Conservation (phyloP, 2,113 vertebrate genomes). For the Fregata magnificens region DNA sequence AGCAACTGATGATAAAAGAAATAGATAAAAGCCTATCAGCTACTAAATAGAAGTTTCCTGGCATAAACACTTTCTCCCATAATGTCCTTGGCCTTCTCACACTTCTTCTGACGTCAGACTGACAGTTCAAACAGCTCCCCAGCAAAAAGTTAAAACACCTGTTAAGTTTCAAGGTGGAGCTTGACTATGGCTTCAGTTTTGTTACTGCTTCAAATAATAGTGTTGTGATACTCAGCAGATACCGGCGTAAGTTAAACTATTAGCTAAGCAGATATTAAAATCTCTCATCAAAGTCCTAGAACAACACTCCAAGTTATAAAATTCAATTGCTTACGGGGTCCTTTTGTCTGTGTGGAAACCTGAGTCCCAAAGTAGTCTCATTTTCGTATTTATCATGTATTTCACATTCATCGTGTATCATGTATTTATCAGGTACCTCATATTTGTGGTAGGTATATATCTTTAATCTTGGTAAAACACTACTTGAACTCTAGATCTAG, state of each 20-base stretch:
- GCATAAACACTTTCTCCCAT: neutral
- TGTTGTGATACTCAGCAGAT: neutral
- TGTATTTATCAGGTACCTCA: neutral
- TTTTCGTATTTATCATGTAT: neutral
- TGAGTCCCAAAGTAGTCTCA: neutral
- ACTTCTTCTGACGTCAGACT: neutral
- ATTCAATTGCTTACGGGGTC: neutral
- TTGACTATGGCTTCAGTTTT: neutral
- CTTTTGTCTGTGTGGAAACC: neutral
- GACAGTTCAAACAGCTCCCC: neutral
- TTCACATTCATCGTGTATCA: neutral
- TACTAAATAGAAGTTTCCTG: neutral
- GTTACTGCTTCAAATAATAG: neutral
- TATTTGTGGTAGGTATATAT: neutral
- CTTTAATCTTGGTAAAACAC: neutral
- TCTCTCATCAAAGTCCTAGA: neutral
- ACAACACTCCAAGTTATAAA: neutral
- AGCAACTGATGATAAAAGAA: neutral
- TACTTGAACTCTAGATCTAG: neutral
- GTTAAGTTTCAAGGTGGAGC: neutral
- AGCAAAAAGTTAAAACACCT: neutral
- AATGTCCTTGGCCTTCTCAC: neutral
- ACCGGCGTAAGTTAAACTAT: neutral
- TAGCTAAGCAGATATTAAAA: neutral
- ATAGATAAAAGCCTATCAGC: neutral